Evolutionary conservation across 2,888 invertebrate species (phyloP).

Genomic region (Perizoma flavofasciatum): DNA sequence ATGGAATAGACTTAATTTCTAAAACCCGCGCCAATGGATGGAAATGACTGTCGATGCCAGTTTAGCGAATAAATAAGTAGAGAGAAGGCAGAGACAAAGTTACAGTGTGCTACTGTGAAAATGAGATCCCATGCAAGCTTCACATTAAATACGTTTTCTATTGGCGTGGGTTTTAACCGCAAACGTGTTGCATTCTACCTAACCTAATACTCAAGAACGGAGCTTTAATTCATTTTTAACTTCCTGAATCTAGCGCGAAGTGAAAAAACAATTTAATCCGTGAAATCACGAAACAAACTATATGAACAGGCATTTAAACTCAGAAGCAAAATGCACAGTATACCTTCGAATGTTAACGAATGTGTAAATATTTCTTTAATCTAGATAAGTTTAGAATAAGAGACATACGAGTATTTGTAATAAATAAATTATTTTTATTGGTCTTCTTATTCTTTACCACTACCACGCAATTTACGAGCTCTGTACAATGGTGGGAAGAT

Average conservation of each 20-base stretch:
- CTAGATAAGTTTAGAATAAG: constrained; percentile 65
- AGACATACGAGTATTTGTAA: constrained; percentile 52
- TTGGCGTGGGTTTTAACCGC: constrained; percentile 14
- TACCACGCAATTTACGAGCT: constrained; percentile 60
- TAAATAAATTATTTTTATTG: constrained; percentile 49
- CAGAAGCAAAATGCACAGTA: constrained; percentile 38
- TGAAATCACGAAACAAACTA: constrained; percentile 49
- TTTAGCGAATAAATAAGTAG: neutral
- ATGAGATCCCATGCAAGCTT: neutral
- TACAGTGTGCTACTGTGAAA: neutral
- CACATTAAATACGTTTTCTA: constrained; percentile 2
- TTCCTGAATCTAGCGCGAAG: constrained; percentile 46
- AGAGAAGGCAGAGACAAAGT: no score
- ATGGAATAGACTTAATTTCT: constrained; percentile 72
- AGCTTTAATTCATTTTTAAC: constrained; percentile 45
- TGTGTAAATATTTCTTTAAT: constrained; percentile 74
- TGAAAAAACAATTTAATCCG: constrained; percentile 30
- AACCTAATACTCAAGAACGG: constrained; percentile 46
- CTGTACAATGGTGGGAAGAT: no score
- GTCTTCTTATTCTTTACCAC: constrained; percentile 42
- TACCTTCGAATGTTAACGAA: constrained; percentile 48
- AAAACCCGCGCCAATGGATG: constrained; percentile 22
- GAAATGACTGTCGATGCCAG: neutral
- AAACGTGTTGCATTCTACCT: constrained; percentile 3
- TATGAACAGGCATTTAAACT: constrained; percentile 55